Evolutionary conservation across 2,888 invertebrate genomes (phyloP).

Genomic region (Polydesmus complanatus): DNA sequence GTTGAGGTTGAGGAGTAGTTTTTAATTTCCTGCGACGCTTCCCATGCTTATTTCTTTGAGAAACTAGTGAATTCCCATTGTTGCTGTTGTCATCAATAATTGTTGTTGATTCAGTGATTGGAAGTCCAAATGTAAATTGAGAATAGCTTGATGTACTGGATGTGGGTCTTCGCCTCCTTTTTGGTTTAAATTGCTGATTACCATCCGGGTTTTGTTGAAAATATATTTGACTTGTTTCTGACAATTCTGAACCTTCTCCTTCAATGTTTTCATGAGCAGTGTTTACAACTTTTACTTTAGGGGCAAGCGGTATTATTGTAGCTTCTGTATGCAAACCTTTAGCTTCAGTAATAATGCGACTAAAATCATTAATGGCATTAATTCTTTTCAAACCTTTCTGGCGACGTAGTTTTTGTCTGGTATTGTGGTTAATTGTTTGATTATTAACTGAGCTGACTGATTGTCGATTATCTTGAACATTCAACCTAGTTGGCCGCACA

Average conservation of each 20-base stretch:
- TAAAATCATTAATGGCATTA: neutral
- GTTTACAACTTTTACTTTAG: neutral
- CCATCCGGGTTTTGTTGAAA: conserved; percentile 11
- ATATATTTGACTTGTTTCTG: conserved; percentile 12
- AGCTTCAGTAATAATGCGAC: conserved; percentile 2
- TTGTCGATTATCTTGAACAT: neutral
- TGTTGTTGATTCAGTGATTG: neutral
- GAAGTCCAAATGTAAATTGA: neutral
- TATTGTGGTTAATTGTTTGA: neutral
- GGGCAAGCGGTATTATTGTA: neutral
- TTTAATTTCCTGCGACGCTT: conserved; percentile 14
- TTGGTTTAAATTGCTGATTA: conserved; percentile 1
- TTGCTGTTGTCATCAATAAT: neutral
- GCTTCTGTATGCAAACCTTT: conserved; percentile 1
- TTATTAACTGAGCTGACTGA: neutral
- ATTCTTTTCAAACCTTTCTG: neutral
- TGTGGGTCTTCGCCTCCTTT: conserved; percentile 7
- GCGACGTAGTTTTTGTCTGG: neutral
- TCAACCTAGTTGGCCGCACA: conserved; percentile 6
- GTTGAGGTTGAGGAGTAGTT: neutral
- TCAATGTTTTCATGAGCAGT: conserved; percentile 4
- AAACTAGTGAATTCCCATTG: neutral
- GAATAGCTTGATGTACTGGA: neutral
- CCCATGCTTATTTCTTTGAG: neutral
- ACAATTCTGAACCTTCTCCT: conserved; percentile 12